Conservation (phyloP, 2,888 invertebrate genomes). For the Bembecia ichneumoniformis region DNA sequence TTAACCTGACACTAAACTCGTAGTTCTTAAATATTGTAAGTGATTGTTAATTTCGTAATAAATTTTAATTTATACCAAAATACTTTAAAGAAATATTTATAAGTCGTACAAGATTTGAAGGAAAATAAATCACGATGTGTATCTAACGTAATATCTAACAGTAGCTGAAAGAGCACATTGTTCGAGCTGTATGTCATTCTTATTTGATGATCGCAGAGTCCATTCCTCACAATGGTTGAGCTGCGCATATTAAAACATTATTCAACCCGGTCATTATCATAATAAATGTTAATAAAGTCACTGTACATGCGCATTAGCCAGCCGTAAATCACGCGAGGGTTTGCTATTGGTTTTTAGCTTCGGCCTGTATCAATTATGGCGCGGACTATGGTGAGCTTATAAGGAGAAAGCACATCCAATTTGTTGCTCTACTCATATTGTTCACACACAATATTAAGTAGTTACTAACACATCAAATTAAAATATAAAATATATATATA, state of each 20-base stretch:
- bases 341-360: conserved; percentile 61
- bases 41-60: no score
- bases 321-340: conserved; percentile 49
- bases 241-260: conserved; percentile 53
- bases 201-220: conserved; percentile 4
- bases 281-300: conserved; percentile 68
- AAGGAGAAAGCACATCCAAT: neutral
- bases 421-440: neutral
- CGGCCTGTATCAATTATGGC: conserved; percentile 55
- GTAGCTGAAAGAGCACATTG: no score
- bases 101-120: no score
- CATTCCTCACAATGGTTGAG: conserved; percentile 2
- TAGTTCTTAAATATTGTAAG: no score
- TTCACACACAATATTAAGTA: no score
- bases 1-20: no score
- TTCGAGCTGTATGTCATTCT: conserved; percentile 1
- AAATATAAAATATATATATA: no score
- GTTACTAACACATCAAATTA: no score
- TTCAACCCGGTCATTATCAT: conserved; percentile 53
- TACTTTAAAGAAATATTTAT: no score
- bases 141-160: no score
- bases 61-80: no score
- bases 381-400: conserved; percentile 34
- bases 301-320: conserved; percentile 57
- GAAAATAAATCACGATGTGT: no score